phyloP scores from a whole-genome alignment of 2,888 invertebrate genomes.

The Napeogenes sylphis region DNA sequence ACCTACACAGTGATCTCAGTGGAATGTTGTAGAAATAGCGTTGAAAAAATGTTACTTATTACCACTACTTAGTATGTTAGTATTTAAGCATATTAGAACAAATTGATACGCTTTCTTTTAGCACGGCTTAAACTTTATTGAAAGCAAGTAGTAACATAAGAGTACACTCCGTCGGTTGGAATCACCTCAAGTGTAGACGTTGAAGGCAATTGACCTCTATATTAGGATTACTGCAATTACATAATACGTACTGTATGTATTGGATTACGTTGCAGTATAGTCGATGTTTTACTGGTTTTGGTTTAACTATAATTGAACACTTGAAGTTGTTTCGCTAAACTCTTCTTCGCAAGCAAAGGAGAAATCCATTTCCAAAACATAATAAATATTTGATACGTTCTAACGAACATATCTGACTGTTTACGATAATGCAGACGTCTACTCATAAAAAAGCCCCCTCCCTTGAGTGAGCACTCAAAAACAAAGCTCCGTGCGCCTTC shows the following conservation, averaged over 20 bases:
- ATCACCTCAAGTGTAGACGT: slow-evolving; percentile 56
- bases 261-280: background rate
- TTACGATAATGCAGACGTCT: slow-evolving; percentile 67
- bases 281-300: too few species aligned
- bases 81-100: too few species aligned
- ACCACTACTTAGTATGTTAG: too few species aligned
- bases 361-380: slow-evolving; percentile 31
- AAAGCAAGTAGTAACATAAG: background rate
- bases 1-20: too few species aligned
- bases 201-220: slow-evolving; percentile 44
- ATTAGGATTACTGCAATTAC: slow-evolving; percentile 18
- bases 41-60: too few species aligned
- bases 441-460: slow-evolving; percentile 66
- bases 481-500: slow-evolving; percentile 64
- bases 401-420: slow-evolving; percentile 49
- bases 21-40: too few species aligned
- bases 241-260: slow-evolving; percentile 6
- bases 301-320: too few species aligned
- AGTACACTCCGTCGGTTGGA: slow-evolving; percentile 32
- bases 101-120: too few species aligned
- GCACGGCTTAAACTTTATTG: too few species aligned
- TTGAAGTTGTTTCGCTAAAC: too few species aligned
- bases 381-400: slow-evolving; percentile 40
- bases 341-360: background rate
- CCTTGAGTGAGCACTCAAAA: slow-evolving; percentile 66